Percentiles rank a stretch among this genome's conserved stretches.
Evolutionary conservation across 1,140 invertebrate species (phyloP).

Genomic region (Eciton burchellii): DNA sequence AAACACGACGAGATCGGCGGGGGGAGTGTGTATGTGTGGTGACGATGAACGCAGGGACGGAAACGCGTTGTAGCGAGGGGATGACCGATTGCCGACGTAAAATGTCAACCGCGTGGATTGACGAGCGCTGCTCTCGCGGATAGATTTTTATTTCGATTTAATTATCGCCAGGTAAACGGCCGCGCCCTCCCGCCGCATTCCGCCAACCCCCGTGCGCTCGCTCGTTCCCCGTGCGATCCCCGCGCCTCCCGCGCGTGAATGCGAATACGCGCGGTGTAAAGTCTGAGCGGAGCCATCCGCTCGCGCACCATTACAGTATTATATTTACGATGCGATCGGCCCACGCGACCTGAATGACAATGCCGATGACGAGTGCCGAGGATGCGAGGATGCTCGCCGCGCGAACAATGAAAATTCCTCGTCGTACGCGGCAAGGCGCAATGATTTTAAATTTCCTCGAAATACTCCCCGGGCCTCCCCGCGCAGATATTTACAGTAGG

Average conservation of each 20-base stretch:
- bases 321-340: constrained; percentile 75
- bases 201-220: constrained; percentile 42
- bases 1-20: constrained; percentile 64
- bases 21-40: too few species aligned
- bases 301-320: constrained; percentile 71
- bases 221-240: constrained; percentile 23
- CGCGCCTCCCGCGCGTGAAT: constrained; percentile 35
- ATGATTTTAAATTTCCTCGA: constrained; percentile 21
- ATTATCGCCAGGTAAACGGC: constrained; percentile 77
- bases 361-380: constrained; percentile 42
- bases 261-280: constrained; percentile 32
- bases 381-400: constrained; percentile 57
- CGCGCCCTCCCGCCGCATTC: constrained; percentile 54
- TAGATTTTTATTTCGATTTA: constrained; percentile 80
- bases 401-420: constrained; percentile 70
- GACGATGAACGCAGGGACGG: constrained; percentile 18
- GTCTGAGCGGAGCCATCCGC: constrained; percentile 29
- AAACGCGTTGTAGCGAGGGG: constrained; percentile 46
- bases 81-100: constrained; percentile 52
- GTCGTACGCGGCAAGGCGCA: constrained; percentile 21
- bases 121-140: constrained; percentile 69
- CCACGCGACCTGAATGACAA: constrained; percentile 57
- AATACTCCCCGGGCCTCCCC: background rate
- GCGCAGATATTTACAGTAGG: too few species aligned
- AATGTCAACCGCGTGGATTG: constrained; percentile 73